Evolutionary conservation across 2,888 invertebrate species (phyloP), one percentile per base, ranked within the genome.

Genomic region (Folsomia manolachei): DNA sequence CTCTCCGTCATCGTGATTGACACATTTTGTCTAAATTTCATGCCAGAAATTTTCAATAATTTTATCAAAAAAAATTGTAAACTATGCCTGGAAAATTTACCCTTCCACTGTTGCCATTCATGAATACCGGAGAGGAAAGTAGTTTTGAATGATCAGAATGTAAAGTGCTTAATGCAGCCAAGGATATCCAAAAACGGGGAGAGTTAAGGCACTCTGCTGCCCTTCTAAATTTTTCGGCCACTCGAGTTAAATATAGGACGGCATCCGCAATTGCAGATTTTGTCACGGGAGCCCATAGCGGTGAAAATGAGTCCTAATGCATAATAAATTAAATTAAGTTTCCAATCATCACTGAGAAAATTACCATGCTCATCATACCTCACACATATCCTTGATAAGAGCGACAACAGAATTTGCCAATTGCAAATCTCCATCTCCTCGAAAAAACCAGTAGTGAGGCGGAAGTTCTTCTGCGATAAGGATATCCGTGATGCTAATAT

Each of bases 1-100:
- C 82, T 92, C 89, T 0, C 93, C 94, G 83, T 99, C 98, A 83
- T 99, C 98, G 84, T 99, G 98, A 85, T 99, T 99, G 67, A 89
- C 90, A 85, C 98, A 99, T 77, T 91, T 90, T 7, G 94, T 92
- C 82, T 95, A 87, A 83, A 82, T 39, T 39, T 39, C 7, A 56
- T 56, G 19, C n/a, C n/a, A n/a, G 56, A 56, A 19, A 56, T 19
- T 66, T 66, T 19, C 39, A 60, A 14, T 25, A 71, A 23, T 27
- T 75, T n/a, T 56, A 64, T 18, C 27, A 69, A 61, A 64, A 61
- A 24, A 14, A 18, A 67, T 61, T 61, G 9, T n/a, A 4, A 63
- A 26, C 7, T 24, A 63, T 63, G 9, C 7, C 14, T 26, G 14
- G 53, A 19, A 26, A 1, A 64, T 56, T 66, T 75, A 80, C 80